A percentile compares a stretch with the other conserved stretches of the same genome.
Evolutionary conservation across 2,797 vertebrate genomes (phyloP).

Genomic region (Xenops minutus): DNA sequence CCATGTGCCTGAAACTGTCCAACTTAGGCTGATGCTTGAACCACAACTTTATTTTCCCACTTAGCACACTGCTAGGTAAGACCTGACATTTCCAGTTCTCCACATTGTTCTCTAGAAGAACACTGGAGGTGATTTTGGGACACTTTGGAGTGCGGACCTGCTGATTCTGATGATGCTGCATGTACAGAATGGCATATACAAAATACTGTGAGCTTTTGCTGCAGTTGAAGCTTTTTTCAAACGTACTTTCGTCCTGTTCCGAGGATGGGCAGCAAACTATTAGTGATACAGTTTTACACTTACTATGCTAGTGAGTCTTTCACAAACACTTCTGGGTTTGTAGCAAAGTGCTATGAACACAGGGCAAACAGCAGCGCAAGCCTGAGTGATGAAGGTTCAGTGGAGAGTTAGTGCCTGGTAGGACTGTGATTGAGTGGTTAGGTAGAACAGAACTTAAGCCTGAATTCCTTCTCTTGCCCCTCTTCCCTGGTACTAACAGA

Average conservation of each 20-base stretch:
- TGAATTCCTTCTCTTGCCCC: not conserved
- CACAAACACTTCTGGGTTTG: not conserved
- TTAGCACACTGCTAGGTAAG: not conserved
- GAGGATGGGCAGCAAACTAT: not conserved
- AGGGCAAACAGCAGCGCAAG: not conserved
- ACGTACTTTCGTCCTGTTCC: not conserved
- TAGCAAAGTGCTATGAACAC: not conserved
- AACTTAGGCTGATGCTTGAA: not conserved
- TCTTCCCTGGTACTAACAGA: not conserved
- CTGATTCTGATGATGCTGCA: not conserved
- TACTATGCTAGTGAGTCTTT: not conserved
- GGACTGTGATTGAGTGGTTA: not conserved
- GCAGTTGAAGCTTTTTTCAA: not conserved
- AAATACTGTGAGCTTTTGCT: slow-evolving; percentile 61
- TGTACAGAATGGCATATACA: not conserved
- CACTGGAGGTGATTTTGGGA: not conserved
- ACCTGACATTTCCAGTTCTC: not conserved
- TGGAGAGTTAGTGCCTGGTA: not conserved
- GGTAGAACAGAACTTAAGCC: not conserved
- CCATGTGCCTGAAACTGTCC: slow-evolving; percentile 61
- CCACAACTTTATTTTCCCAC: not conserved
- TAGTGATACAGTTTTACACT: not conserved
- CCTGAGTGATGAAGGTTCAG: not conserved
- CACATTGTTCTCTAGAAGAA: not conserved
- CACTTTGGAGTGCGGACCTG: not conserved